Percentiles rank a stretch among this genome's conserved stretches.
phyloP scores from a whole-genome alignment of 1,140 invertebrate species.

The Megathymus violae region DNA sequence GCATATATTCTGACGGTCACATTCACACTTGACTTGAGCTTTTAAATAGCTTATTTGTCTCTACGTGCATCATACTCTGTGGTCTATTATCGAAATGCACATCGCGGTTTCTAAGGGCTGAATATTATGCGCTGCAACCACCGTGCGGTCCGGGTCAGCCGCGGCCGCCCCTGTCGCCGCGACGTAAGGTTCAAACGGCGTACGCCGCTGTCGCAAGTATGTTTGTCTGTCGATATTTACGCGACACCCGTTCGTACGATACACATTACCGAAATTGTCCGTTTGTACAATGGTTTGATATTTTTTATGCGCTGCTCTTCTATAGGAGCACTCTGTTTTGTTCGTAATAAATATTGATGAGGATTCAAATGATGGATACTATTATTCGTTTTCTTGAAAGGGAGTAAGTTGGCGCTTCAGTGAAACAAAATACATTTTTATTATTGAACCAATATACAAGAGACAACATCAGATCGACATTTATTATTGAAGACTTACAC shows the following conservation, averaged over 20 bases:
- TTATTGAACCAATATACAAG: no score
- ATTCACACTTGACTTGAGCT: no score
- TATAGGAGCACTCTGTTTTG: constrained; percentile 19
- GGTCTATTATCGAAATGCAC: constrained; percentile 75
- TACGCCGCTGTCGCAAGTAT: background rate
- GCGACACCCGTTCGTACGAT: constrained; percentile 45
- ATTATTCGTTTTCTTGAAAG: background rate
- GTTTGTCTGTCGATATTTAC: constrained; percentile 50
- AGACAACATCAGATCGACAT: no score
- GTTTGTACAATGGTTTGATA: constrained; percentile 40
- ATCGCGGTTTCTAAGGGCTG: constrained; percentile 75
- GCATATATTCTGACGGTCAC: no score
- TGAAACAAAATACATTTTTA: no score
- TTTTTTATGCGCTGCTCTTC: constrained; percentile 19
- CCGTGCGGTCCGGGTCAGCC: constrained; percentile 1
- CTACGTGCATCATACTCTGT: constrained; percentile 45
- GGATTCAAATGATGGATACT: background rate
- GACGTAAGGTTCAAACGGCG: constrained; percentile 37
- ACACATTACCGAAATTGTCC: constrained; percentile 67
- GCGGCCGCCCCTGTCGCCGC: constrained; percentile 17
- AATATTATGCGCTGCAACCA: constrained; percentile 53
- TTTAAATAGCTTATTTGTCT: constrained; percentile 11
- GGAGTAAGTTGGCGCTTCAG: no score
- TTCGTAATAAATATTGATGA: constrained; percentile 30
- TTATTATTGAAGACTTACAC: no score